Conservation (phyloP, 2,797 vertebrate genomes). For the Macropus fuliginosus region DNA sequence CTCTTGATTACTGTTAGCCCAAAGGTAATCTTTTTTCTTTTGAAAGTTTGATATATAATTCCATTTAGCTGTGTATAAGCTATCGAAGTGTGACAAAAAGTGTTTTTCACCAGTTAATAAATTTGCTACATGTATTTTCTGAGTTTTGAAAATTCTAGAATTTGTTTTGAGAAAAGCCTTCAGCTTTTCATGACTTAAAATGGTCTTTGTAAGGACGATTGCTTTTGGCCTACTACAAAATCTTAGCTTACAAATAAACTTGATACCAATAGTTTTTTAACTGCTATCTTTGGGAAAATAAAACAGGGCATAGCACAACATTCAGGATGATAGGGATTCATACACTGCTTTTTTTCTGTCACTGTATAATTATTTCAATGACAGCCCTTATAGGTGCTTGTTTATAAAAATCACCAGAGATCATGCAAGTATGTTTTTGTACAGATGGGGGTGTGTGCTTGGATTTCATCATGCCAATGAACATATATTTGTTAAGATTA, state of each 20-base stretch:
- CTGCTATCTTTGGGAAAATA: background rate
- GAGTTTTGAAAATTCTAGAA: constrained; percentile 19
- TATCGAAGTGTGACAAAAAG: constrained; percentile 7
- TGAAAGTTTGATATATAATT: constrained; percentile 41
- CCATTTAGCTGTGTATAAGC: constrained; percentile 3
- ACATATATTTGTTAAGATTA: constrained; percentile 10
- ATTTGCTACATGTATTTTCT: constrained; percentile 42
- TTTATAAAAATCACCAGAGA: background rate
- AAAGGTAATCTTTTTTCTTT: constrained; percentile 20
- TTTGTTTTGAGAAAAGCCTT: constrained; percentile 13
- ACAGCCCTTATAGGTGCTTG: background rate
- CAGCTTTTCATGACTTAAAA: constrained; percentile 16
- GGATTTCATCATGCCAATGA: background rate
- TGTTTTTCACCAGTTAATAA: constrained; percentile 18
- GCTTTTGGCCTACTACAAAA: background rate
- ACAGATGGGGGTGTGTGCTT: background rate
- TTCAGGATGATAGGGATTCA: background rate
- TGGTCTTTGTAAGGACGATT: background rate
- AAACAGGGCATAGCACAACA: background rate
- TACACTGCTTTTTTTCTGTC: background rate
- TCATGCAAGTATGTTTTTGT: background rate
- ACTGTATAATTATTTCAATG: background rate
- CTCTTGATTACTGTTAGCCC: constrained; percentile 16
- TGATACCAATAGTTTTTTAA: background rate
- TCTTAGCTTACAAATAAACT: constrained; percentile 6